A percentile compares a stretch with the other conserved stretches of the same genome.
Conservation (phyloP, 2,113 vertebrate genomes). For the Clupea harengus region DNA sequence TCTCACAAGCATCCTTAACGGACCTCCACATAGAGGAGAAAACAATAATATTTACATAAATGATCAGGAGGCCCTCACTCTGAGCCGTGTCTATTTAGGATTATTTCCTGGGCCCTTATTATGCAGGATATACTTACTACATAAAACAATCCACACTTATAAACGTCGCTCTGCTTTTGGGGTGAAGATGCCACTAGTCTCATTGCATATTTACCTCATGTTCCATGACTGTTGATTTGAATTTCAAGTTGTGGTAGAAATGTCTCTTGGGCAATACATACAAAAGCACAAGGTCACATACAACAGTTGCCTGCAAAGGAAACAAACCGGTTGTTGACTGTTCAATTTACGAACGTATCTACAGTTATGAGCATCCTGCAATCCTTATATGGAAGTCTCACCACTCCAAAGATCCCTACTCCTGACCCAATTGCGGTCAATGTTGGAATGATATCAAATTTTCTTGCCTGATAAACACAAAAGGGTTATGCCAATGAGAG, state of each 20-base stretch:
- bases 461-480: conserved; percentile 78
- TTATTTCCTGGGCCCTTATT: neutral
- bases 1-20: neutral
- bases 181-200: neutral
- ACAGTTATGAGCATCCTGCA: conserved; percentile 9
- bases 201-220: conserved; percentile 54
- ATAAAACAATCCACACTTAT: neutral
- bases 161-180: neutral
- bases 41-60: neutral
- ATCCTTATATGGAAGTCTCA: conserved; percentile 63
- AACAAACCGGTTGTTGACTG: neutral
- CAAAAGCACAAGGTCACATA: conserved; percentile 91
- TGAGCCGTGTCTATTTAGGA: neutral
- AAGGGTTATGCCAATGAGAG: neutral
- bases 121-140: neutral
- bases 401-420: conserved; percentile 97
- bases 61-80: neutral
- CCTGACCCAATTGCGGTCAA: conserved; percentile 94
- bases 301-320: conserved; percentile 83
- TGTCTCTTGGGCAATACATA: conserved; percentile 86
- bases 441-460: conserved; percentile 96
- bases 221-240: conserved; percentile 77
- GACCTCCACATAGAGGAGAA: neutral
- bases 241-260: conserved; percentile 96
- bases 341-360: neutral